phyloP scores from a whole-genome alignment of 2,113 vertebrate genomes.

The Tragulus kanchil region DNA sequence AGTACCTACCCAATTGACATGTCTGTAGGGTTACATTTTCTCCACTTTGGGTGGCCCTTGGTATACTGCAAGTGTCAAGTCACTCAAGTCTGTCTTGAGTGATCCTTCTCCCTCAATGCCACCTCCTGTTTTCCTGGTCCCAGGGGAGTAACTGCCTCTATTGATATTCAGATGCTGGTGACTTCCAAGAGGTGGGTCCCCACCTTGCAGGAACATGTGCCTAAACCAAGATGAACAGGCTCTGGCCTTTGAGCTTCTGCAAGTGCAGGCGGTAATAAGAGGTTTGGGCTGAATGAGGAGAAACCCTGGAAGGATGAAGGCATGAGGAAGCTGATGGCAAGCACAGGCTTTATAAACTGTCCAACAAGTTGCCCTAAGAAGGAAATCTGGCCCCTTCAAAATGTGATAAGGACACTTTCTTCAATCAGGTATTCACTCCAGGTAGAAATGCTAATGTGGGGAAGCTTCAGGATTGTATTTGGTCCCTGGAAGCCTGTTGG shows the following conservation, averaged over 20 bases:
- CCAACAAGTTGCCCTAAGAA: neutral
- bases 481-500: neutral
- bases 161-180: neutral
- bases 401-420: neutral
- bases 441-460: neutral
- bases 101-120: neutral
- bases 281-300: neutral
- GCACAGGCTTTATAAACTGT: neutral
- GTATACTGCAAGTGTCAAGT: neutral
- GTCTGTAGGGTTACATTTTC: neutral
- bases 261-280: neutral
- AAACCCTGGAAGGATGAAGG: neutral
- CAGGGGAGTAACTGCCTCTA: neutral
- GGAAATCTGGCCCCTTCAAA: neutral
- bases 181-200: neutral
- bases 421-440: neutral
- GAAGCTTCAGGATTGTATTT: constrained; percentile 10
- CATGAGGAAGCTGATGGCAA: neutral
- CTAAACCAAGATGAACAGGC: neutral
- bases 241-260: neutral
- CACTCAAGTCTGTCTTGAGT: neutral
- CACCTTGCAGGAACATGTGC: neutral
- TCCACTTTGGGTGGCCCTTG: neutral
- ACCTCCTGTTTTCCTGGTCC: neutral
- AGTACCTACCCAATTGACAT: neutral